Base-by-base conservation (phyloP, 2,888 invertebrate species). In the Oasisia sp. region DNA sequence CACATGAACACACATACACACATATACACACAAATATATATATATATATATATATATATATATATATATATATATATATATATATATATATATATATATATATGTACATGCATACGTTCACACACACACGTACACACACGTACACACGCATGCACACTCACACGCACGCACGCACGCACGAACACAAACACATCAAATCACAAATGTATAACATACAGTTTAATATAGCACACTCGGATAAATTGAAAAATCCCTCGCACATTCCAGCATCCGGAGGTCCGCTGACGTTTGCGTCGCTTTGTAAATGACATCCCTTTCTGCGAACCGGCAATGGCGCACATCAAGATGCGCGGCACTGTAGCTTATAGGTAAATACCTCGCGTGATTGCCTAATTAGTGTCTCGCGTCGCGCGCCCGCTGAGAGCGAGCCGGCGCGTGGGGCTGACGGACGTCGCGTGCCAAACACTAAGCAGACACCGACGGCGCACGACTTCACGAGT, bases 361-460 rank as follows among this genome's bases (percentile, higher is more conserved):
- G 74, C 74, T 74, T 74, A 74, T 74, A 74, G 74, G n/a, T 74
- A 74, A 74, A 74, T 74, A 74, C 74, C 74, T 74, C 27, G 74
- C 74, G 27, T 74, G 19, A 74, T 74, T 74, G 74, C 74, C 27
- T 74, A 74, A 74, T 74, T 74, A 74, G 74, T 27, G 74, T 74
- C 27, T 74, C 74, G n/a, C 74, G 74, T 74, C 27, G 74, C 27
- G 3, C 7, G 19, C 3, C 74, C 19, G 74, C 74, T 7, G 74
- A 74, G 5, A 27, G 74, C 27, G n/a, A 7, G 27, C 27, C 7
- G 74, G 74, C 74, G 19, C 74, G 27, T 19, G 0, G 74, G 27
- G 27, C 7, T 74, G 74, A 27, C 74, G 27, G 74, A 27, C 8
- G 74, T 74, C 4, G 74, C n/a, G 27, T 74, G 74, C 27, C 0